A percentile compares a stretch with the other conserved stretches of the same genome.
These are phyloP conservation scores for Pollimyrus isidori DNA, from an alignment of 2,113 vertebrate genomes.

Conservation along the genomic window DNA sequence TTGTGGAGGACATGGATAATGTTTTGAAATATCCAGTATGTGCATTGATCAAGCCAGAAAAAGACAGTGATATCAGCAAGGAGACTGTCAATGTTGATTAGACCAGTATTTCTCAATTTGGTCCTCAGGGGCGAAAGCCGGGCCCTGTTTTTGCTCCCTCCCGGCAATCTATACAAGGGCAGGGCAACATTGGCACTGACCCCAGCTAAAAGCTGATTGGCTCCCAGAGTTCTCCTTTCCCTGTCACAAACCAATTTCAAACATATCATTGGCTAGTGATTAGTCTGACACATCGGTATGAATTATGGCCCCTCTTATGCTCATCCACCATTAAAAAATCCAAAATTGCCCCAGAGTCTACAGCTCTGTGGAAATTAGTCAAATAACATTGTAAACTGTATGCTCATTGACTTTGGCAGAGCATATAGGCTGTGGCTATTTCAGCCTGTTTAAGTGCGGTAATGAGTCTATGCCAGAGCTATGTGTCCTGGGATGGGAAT, in stretches of 20 bases:
- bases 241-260: neutral
- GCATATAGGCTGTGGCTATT: neutral
- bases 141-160: neutral
- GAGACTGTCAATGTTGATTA: neutral
- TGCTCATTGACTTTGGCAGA: neutral
- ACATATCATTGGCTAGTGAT: neutral
- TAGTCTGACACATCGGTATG: neutral
- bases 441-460: neutral
- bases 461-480: neutral
- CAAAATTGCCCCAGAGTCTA: neutral
- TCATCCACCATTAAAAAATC: neutral
- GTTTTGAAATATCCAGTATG: neutral
- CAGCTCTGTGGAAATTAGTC: neutral
- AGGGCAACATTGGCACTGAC: neutral
- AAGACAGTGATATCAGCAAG: neutral
- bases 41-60: neutral
- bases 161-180: neutral
- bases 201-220: neutral
- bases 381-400: neutral
- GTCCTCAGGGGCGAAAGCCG: neutral
- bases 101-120: neutral
- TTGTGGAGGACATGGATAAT: neutral
- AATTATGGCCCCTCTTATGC: neutral
- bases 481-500: neutral
- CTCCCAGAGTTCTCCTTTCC: neutral